phyloP scores from a whole-genome alignment of 1,140 invertebrate species.

The Papilio machaon region DNA sequence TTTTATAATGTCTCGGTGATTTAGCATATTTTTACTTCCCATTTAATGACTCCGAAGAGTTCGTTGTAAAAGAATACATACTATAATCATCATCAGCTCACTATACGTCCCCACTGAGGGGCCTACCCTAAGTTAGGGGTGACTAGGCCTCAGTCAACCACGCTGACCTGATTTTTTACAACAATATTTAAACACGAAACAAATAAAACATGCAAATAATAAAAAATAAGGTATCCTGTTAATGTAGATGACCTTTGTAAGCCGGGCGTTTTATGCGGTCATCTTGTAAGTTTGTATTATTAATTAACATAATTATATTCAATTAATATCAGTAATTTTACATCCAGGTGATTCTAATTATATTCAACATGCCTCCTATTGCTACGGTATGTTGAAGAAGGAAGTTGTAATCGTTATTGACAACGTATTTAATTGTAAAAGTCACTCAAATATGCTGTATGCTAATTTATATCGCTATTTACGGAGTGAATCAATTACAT shows the following conservation, averaged over 20 bases:
- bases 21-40: neutral
- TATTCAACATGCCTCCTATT: neutral
- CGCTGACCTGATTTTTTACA: neutral
- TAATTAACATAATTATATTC: constrained; percentile 39
- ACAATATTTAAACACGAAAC: neutral
- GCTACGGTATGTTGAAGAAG: neutral
- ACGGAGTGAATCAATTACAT: neutral
- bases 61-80: neutral
- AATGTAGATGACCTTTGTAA: constrained; percentile 28
- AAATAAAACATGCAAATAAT: neutral
- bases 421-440: too few relatives aligned
- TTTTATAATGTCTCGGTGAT: neutral
- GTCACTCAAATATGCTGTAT: neutral
- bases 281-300: constrained; percentile 20
- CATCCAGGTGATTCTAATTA: constrained; percentile 23
- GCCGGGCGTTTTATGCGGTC: neutral
- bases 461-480: neutral
- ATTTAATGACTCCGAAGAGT: neutral
- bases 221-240: neutral
- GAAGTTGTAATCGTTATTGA: neutral
- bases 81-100: too few relatives aligned
- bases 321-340: constrained; percentile 32
- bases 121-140: too few relatives aligned
- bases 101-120: too few relatives aligned
- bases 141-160: too few relatives aligned